Evolutionary conservation across 2,888 invertebrate species (phyloP), one percentile per base, ranked within the genome.

Genomic region (Ecliptopera silaceata): DNA sequence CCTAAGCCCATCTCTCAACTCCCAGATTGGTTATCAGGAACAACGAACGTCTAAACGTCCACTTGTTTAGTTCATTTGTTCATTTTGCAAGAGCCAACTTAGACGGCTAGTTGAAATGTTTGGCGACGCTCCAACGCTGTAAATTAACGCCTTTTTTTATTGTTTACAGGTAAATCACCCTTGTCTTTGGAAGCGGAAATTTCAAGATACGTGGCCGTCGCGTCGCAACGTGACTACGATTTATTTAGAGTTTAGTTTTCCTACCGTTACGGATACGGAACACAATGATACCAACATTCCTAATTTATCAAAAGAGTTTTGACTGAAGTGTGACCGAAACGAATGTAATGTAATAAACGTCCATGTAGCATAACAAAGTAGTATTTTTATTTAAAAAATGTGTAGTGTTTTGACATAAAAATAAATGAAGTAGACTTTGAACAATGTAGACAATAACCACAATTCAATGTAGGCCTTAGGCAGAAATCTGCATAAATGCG

Each of bases 131-230:
- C 89, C 90, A 90, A 80, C 64, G 81, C 81, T 77, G 86, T 90
- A 88, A 89, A 90, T 89, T 90, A 88, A 91, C 84, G 77, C 74
- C 76, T 82, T 82, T 84, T 83, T 88, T 84, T 82, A 72, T 88
- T 89, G 77, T 89, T 91, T 87, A 82, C 90, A 90, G 90, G 90
- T 90, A 90, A 91, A 86, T 86, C 82, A 82, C 79, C 84, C 81
- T 77, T 79, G 79, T 78, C 72, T 69, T 71, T 75, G 76, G 81
- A 77, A 72, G 71, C 65, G 74, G 72, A 75, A 80, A 75, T 72
- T 75, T 74, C 73, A 73, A 74, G 77, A 78, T 72, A 74, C 72
- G 78, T 76, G 73, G 74, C 69, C 64, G 61, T 53, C 63, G 56
- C 64, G 61, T 53, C 63, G 56, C 57, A 60, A 58, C 59, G 62